Percentiles rank a stretch among this genome's conserved stretches.
Conservation (phyloP, 2,113 vertebrate genomes). For the Paracanthobrama guichenoti region DNA sequence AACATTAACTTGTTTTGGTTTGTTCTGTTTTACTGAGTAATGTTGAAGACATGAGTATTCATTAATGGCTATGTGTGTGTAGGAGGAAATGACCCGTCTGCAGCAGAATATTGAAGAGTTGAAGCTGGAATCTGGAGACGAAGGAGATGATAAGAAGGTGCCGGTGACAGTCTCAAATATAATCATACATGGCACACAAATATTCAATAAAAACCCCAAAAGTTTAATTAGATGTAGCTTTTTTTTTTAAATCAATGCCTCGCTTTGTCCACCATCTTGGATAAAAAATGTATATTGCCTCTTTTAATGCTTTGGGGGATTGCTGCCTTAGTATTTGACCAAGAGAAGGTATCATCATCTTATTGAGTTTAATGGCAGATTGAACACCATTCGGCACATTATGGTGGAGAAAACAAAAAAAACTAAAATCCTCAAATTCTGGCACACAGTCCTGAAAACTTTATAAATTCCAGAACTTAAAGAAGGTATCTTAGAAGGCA, state of each 20-base stretch:
- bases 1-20: not conserved
- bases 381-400: too few species aligned
- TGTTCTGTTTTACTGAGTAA: not conserved
- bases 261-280: not conserved
- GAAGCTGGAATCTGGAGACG: constrained; percentile 75
- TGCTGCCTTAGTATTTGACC: not conserved
- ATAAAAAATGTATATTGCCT: not conserved
- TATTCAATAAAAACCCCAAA: not conserved
- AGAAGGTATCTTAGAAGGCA: not conserved
- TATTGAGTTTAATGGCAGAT: too few species aligned
- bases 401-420: too few species aligned
- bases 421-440: too few species aligned
- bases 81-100: constrained; percentile 94
- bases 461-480: not conserved
- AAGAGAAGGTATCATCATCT: not conserved
- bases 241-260: not conserved
- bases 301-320: not conserved
- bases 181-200: not conserved
- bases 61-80: constrained; percentile 32
- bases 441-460: too few species aligned
- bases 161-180: not conserved
- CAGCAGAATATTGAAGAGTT: constrained; percentile 87
- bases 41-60: not conserved
- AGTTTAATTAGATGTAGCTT: not conserved
- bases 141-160: constrained; percentile 83